Conservation (phyloP, 2,113 vertebrate species). For the Python bivittatus region DNA sequence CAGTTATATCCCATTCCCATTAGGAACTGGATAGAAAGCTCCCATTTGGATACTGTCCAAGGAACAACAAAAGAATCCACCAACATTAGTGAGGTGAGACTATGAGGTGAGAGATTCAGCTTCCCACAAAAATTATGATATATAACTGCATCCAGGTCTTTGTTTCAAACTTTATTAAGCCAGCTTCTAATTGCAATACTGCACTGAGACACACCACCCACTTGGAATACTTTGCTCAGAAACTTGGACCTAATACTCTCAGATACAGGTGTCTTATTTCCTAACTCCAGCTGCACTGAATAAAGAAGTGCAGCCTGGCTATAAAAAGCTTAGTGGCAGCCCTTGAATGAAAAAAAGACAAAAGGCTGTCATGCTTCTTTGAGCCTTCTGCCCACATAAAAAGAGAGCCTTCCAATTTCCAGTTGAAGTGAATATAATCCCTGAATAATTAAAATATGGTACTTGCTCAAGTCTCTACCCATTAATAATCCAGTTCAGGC, state of each 20-base stretch:
- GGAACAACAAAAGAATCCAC: background rate
- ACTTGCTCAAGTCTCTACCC: background rate
- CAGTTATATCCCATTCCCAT: background rate
- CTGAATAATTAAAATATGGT: background rate
- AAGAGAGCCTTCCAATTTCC: background rate
- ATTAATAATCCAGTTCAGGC: background rate
- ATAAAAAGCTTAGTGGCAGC: background rate
- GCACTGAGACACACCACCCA: background rate
- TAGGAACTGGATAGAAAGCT: background rate
- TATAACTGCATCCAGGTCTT: background rate
- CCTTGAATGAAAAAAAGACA: background rate
- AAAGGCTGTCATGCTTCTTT: background rate
- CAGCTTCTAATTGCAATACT: background rate
- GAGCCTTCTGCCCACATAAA: background rate
- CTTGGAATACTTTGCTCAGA: background rate
- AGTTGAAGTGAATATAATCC: background rate
- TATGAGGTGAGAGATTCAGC: background rate
- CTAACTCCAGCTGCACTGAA: background rate
- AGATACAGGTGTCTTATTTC: background rate
- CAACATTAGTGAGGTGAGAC: background rate
- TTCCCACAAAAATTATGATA: background rate
- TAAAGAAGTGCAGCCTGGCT: background rate
- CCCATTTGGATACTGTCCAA: background rate
- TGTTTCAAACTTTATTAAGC: background rate
- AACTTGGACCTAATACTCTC: background rate